Base-by-base conservation (phyloP, 2,888 invertebrate species). In the Cristatella mucedo region DNA sequence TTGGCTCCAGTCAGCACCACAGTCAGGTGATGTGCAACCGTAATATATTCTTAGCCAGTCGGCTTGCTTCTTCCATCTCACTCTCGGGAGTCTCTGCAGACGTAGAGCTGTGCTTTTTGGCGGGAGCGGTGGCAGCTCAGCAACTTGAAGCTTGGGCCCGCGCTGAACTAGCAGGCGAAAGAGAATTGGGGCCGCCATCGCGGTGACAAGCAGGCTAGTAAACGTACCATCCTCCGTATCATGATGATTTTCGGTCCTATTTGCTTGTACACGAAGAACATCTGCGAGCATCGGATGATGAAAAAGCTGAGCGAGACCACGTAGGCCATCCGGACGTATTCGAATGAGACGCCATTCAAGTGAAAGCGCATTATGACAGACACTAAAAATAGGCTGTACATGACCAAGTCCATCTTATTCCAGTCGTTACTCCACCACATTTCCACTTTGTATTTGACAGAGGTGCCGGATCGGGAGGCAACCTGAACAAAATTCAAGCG, bases 201-300 rank as follows among this genome's bases (percentile, higher is more conserved):
- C n/a, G n/a, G n/a, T n/a, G n/a, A n/a, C n/a, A n/a, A n/a, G n/a
- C n/a, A n/a, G n/a, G n/a, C n/a, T n/a, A n/a, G n/a, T n/a, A n/a
- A n/a, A 43, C 55, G 47, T 41, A 65, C 64, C 65, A 65, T 64
- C 46, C 50, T 53, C 19, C 52, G 50, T 16, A 65, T 63, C 63
- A 65, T 65, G 48, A 65, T 59, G 41, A 65, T 61, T 48, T 65
- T 65, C 2, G 65, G 65, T 33, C 65, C 65, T 32, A 65, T 56
- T 37, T 59, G 56, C 44, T 56, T 57, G 41, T 52, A 50, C 4
- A 56, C 57, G 45, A 55, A 62, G 50, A 63, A 63, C 31, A 46
- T 46, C 47, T 62, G 58, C 56, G 65, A 55, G 38, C 59, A 55
- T 9, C 63, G 46, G 33, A 65, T 45, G 47, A 52, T 62, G 50